A percentile compares a stretch with the other conserved stretches of the same genome.
Conservation (phyloP, 2,113 vertebrate species). For the Corythornis madagascariensis region DNA sequence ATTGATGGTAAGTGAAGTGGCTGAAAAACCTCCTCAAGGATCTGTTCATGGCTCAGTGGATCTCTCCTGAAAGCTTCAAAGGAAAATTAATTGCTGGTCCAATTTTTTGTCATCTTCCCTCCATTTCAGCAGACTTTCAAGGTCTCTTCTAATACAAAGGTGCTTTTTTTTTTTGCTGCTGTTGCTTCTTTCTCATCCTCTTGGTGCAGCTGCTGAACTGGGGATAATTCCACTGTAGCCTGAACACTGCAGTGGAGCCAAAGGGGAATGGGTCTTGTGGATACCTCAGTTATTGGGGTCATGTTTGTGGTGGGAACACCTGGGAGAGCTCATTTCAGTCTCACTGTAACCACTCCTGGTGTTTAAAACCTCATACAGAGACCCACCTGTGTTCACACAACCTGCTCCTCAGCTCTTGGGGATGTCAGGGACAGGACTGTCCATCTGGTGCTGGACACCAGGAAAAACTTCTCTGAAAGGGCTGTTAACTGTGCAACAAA, state of each 20-base stretch:
- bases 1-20: background rate
- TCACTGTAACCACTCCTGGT: background rate
- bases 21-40: background rate
- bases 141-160: background rate
- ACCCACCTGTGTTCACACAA: background rate
- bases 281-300: background rate
- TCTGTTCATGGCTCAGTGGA: background rate
- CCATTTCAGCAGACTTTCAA: background rate
- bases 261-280: background rate
- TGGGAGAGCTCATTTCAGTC: background rate
- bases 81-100: background rate
- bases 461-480: no score
- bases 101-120: background rate
- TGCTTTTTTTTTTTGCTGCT: background rate
- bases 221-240: background rate
- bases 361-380: background rate
- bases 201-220: background rate
- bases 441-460: background rate
- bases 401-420: background rate
- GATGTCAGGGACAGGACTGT: background rate
- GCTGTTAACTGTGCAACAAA: no score
- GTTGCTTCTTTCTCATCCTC: background rate
- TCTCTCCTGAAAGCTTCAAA: slow-evolving; percentile 36
- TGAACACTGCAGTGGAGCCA: background rate
- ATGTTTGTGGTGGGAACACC: background rate